Conservation (phyloP, 2,113 vertebrate species). For the Apodemus sylvaticus region DNA sequence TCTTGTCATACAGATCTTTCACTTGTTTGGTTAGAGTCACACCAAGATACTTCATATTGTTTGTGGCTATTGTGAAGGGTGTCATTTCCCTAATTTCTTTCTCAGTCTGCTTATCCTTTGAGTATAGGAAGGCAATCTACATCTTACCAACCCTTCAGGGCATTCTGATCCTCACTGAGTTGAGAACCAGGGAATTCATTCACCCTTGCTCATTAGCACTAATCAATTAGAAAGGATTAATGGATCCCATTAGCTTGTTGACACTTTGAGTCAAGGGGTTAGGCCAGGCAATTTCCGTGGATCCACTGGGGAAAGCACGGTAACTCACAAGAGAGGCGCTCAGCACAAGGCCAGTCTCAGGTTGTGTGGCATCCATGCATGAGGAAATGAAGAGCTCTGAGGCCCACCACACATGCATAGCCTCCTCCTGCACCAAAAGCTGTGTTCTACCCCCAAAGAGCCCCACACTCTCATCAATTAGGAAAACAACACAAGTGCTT, state of each 20-base stretch:
- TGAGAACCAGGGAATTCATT: not conserved
- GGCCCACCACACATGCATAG: not conserved
- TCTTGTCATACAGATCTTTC: no score
- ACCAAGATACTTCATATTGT: no score
- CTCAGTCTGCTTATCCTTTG: no score
- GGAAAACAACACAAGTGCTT: not conserved
- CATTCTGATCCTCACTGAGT: not conserved
- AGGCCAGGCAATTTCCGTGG: not conserved
- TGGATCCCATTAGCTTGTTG: constrained; percentile 4
- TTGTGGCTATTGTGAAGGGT: no score
- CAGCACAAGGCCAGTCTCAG: not conserved
- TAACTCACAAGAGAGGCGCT: not conserved
- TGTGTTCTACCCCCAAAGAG: not conserved
- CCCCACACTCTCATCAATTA: not conserved
- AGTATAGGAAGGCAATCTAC: no score
- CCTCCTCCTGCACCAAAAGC: not conserved
- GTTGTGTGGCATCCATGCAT: fast-evolving
- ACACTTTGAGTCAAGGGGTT: constrained; percentile 1
- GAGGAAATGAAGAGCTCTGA: not conserved
- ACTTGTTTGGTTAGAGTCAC: no score
- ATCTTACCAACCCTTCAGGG: not conserved
- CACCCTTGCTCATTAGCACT: not conserved
- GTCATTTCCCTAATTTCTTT: no score
- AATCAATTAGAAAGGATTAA: constrained; percentile 17
- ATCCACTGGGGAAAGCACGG: not conserved